Conservation (phyloP, 2,888 invertebrate species). For the Tuta absoluta region DNA sequence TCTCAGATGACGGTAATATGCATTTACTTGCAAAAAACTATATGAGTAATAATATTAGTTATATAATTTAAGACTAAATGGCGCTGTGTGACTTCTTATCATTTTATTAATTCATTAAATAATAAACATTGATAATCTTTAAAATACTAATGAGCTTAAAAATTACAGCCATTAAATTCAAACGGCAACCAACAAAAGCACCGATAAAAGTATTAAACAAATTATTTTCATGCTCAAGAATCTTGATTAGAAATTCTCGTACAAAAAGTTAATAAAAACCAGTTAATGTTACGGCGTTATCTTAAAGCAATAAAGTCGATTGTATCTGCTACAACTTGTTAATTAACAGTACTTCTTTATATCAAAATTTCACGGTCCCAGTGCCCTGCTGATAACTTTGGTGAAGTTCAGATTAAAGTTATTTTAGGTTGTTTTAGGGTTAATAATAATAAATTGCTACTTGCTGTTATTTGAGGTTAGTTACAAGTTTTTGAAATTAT, state of each 20-base stretch:
- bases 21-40: too few relatives aligned
- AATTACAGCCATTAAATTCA: neutral
- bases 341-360: conserved; percentile 14
- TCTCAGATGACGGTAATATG: too few relatives aligned
- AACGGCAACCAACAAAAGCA: conserved; percentile 1
- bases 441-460: neutral
- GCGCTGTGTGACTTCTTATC: too few relatives aligned
- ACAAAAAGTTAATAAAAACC: conserved; percentile 5
- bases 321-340: neutral
- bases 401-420: neutral
- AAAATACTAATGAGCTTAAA: neutral
- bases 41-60: too few relatives aligned
- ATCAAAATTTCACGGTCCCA: neutral
- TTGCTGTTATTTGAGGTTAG: neutral
- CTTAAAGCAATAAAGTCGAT: conserved; percentile 2
- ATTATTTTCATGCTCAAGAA: conserved; percentile 12
- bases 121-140: too few relatives aligned
- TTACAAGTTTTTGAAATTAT: too few relatives aligned
- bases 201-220: conserved; percentile 14
- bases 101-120: too few relatives aligned
- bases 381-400: neutral
- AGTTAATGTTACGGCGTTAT: neutral
- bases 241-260: conserved; percentile 7
- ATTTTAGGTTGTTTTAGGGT: neutral
- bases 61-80: too few relatives aligned